Conservation (phyloP, 2,888 invertebrate genomes). For the Eristalis tenax region DNA sequence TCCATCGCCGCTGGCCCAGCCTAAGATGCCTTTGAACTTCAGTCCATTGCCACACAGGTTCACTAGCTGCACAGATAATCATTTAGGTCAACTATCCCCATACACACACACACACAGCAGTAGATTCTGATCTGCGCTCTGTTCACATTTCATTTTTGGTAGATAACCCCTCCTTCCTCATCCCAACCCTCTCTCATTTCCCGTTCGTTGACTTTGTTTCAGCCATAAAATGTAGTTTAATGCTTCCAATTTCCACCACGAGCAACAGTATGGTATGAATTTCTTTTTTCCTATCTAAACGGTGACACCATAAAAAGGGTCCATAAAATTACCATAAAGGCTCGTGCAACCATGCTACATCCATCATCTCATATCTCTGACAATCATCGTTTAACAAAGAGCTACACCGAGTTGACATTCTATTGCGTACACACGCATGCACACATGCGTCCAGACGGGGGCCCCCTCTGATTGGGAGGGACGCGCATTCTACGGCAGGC, state of each 20-base stretch:
- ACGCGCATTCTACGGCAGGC: no score
- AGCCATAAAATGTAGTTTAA: not conserved
- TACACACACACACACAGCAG: no score
- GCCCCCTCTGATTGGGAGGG: not conserved
- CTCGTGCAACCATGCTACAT: constrained; percentile 24
- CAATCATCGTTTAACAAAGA: constrained; percentile 41
- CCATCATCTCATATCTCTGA: constrained; percentile 42
- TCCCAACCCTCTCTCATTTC: not conserved
- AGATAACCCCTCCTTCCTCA: no score
- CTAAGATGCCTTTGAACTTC: not conserved
- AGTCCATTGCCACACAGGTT: not conserved
- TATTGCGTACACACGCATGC: constrained; percentile 3
- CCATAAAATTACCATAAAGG: constrained; percentile 37
- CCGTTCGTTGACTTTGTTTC: constrained; percentile 1
- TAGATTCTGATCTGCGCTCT: not conserved
- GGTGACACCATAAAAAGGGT: constrained; percentile 17
- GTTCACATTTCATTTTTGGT: not conserved
- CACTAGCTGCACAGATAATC: not conserved
- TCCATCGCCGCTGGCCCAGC: not conserved
- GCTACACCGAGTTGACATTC: constrained; percentile 39
- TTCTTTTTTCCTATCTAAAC: not conserved
- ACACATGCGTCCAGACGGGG: not conserved
- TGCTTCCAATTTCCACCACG: not conserved
- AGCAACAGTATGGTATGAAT: not conserved
- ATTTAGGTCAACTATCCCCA: not conserved